Evolutionary conservation across 2,113 vertebrate species (phyloP), one percentile per base, ranked within the genome.

Genomic region (Phylloscopus trochilus): DNA sequence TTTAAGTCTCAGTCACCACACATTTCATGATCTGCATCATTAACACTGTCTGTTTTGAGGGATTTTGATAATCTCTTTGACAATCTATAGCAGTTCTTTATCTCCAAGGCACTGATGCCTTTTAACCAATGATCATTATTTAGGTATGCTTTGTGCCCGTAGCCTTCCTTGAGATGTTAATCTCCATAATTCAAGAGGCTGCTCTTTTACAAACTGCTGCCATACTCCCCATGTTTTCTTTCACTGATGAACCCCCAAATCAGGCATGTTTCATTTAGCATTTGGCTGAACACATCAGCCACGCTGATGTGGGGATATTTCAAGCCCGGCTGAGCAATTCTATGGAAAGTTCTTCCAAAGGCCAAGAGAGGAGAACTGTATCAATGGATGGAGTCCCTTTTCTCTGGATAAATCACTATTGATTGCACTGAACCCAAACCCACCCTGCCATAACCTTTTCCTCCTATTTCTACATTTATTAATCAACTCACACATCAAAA

Each of bases 21-120:
- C 44, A 72, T 78, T 95, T 93, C 88, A 92, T 5, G 59, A 87
- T 83, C 56, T 87, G 92, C 92, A 75, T 78, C 93, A 86, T 95
- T 95, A 95, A 75, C 68, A 20, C 62, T 68, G 87, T 37, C 88
- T 90, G 72, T 30, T 92, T 63, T 88, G 92, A 94, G 73, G 85
- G 88, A 94, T 95, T 86, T 76, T 92, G 64, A 78, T 90, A 93
- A 95, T 93, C 73, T 89, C 81, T 83, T 72, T 77, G 56, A 75
- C 56, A 81, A 94, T 75, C 76, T 72, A 52, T 47, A 88, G 72
- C 60, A 74, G 73, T 90, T 82, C 56, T 91, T 76, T 87, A 89
- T 89, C 83, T 94, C 67, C 55, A 58, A 80, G 62, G 70, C 75
- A 76, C 58, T 74, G 83, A 91, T 70, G 69, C 55, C 53, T 96